Evolutionary conservation across 2,888 invertebrate genomes (phyloP), one percentile per base, ranked within the genome.

Genomic region (Argyra leucocephala): DNA sequence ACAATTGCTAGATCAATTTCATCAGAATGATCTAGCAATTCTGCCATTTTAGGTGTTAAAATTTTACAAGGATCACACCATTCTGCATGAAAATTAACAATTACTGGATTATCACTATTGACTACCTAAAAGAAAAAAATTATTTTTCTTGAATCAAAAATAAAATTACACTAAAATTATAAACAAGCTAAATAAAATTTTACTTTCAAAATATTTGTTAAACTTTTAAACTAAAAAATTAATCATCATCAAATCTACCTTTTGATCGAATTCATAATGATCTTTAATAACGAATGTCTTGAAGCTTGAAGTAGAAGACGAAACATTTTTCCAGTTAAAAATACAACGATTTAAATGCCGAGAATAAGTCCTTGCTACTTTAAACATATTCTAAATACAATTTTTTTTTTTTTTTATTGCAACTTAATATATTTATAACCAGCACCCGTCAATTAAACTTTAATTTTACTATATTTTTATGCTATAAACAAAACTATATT

Each of bases 61-160:
- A 91, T 89, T 79, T 91, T 91, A 78, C 93, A 93, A 0, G 93
- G 92, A 78, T 91, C 91, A 74, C 93, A 93, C 93, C 93, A 93
- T 71, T 93, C 91, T 0, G 93, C 93, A 74, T 93, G 93, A 75
- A 93, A 93, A 76, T 92, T 93, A 0, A 93, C 91, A 76, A 93
- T 90, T n/a, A 93, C 92, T 36, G 92, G 90, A 73, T 88, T 87
- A 57, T 86, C 84, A 71, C 89, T 91, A 76, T 91, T 90, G 85
- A 93, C 89, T 63, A 92, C 86, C 85, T 84, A 67, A 69, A 69
- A 64, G 58, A 31, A 31, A 4, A 10, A 12, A 31, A 6, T 7
- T 65, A 23, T 57, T 26, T 58, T 0, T 2, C 12, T 31, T 31
- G 3, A 31, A 10, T 31, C 12, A 10, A 10, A 26, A 6, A 26